Evolutionary conservation across 2,797 vertebrate genomes (phyloP).

Genomic region (Nasua narica): DNA sequence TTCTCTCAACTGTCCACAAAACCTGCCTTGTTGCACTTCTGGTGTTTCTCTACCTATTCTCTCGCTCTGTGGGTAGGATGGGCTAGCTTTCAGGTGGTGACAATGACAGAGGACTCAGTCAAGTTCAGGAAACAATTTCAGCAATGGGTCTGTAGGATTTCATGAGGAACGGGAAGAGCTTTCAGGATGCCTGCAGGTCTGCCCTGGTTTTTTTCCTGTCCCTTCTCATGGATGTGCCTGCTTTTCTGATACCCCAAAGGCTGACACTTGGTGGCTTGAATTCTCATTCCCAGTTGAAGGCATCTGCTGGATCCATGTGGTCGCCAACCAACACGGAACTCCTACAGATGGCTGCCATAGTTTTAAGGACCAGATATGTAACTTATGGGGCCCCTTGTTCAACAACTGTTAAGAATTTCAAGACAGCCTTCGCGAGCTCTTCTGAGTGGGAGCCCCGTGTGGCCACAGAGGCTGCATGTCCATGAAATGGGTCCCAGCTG

Average conservation of each 20-base stretch:
- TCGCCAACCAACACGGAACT: not conserved
- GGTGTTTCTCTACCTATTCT: not conserved
- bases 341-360: not conserved
- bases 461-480: not conserved
- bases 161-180: not conserved
- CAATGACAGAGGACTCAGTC: not conserved
- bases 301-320: not conserved
- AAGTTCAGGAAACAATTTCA: not conserved
- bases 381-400: not conserved
- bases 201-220: not conserved
- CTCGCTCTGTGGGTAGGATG: not conserved
- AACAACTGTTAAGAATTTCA: not conserved
- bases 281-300: not conserved
- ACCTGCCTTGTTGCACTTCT: not conserved
- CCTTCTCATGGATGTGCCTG: not conserved
- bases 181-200: not conserved
- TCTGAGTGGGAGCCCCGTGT: not conserved
- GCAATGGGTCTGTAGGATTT: not conserved
- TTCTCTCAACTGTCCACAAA: not conserved
- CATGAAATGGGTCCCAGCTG: not conserved
- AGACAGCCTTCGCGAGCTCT: not conserved
- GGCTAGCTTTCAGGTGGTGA: not conserved
- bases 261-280: not conserved
- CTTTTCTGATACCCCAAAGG: not conserved
- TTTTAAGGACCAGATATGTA: not conserved